These are phyloP conservation scores for Trichonephila clavata DNA, from an alignment of 1,140 invertebrate genomes.

Conservation along the genomic window DNA sequence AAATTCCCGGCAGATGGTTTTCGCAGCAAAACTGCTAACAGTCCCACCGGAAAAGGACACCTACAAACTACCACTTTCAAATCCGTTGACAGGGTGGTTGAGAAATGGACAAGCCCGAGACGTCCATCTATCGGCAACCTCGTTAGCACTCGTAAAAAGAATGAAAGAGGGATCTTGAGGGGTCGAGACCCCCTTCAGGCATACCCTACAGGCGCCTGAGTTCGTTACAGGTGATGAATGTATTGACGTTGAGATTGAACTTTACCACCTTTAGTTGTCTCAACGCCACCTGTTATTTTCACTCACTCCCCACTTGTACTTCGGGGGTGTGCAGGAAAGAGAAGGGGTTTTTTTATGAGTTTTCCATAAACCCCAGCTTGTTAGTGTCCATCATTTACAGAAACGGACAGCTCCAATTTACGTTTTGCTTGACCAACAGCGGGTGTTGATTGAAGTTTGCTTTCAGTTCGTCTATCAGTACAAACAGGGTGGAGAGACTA, in stretches of 20 bases:
- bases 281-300: slow-evolving; percentile 68
- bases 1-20: slow-evolving; percentile 49
- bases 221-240: slow-evolving; percentile 70
- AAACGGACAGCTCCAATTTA: slow-evolving; percentile 42
- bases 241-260: slow-evolving; percentile 41
- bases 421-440: slow-evolving; percentile 11
- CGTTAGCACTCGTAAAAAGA: not conserved
- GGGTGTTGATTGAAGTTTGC: slow-evolving; percentile 17
- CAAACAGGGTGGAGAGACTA: not conserved
- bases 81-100: slow-evolving; percentile 25
- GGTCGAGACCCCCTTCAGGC: not conserved
- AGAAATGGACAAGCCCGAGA: slow-evolving; percentile 3
- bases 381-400: slow-evolving; percentile 27
- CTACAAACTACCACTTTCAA: not conserved
- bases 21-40: slow-evolving; percentile 40
- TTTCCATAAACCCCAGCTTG: not conserved
- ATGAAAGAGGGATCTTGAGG: not conserved
- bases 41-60: not conserved
- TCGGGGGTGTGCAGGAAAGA: slow-evolving; percentile 21
- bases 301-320: not conserved
- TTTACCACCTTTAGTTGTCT: slow-evolving; percentile 63
- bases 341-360: slow-evolving; percentile 45
- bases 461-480: not conserved
- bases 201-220: slow-evolving; percentile 38
- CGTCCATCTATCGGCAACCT: slow-evolving; percentile 2